phyloP scores from a whole-genome alignment of 2,888 invertebrate species.

The Orgyia antiqua region DNA sequence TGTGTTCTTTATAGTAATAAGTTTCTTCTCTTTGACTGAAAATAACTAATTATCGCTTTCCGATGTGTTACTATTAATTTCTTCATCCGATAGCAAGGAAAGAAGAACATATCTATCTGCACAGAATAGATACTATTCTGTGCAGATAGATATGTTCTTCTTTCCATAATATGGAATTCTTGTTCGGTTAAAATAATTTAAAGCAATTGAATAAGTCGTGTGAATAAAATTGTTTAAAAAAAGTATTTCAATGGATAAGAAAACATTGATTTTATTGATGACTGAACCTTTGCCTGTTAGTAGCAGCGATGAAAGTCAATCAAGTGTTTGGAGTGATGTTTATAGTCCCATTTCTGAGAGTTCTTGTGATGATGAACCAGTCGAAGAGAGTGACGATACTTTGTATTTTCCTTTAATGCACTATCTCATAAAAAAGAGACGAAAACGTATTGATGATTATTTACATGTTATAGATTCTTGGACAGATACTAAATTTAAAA shows the following conservation, averaged over 20 bases:
- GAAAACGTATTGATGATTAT: conserved; percentile 51
- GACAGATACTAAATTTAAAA: conserved; percentile 51
- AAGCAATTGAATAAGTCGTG: no score
- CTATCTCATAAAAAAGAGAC: conserved; percentile 40
- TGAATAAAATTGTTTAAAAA: no score
- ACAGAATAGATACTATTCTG: no score
- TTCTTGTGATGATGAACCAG: conserved; percentile 34
- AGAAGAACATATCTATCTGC: no score
- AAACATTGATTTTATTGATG: conserved; percentile 33
- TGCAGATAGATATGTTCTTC: no score
- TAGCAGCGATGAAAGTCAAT: conserved; percentile 42
- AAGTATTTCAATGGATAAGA: conserved; percentile 39
- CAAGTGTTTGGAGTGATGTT: conserved; percentile 46
- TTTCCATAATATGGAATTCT: no score
- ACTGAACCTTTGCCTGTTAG: conserved; percentile 24
- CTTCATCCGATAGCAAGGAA: no score
- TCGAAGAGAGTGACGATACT: conserved; percentile 32
- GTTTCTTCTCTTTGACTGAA: no score
- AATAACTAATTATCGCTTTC: no score
- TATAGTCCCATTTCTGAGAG: conserved; percentile 27
- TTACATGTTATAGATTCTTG: conserved; percentile 53
- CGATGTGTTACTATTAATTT: no score
- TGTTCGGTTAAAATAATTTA: no score
- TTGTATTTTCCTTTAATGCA: conserved; percentile 54
- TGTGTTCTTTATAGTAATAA: no score